Evolutionary conservation across 2,888 invertebrate genomes (phyloP).

Genomic region (Chrysina gloriosa): DNA sequence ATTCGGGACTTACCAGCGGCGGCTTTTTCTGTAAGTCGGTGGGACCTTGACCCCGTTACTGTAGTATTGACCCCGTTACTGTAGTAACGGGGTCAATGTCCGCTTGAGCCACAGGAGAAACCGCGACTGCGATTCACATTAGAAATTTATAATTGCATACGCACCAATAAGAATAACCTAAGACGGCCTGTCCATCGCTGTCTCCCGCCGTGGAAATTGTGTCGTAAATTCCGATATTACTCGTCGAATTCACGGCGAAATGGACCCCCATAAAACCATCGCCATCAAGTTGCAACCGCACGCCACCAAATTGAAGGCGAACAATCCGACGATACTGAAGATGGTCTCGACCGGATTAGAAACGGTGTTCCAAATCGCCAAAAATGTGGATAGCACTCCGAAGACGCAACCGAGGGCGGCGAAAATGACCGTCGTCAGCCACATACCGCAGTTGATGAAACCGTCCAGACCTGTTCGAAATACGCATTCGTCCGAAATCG

Average conservation of each 20-base stretch:
- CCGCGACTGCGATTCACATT: too few relatives aligned
- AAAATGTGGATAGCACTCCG: slow-evolving; percentile 64
- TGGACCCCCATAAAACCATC: slow-evolving; percentile 63
- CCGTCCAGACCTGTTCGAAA: background rate
- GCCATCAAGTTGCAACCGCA: slow-evolving; percentile 55
- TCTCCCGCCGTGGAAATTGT: slow-evolving; percentile 57
- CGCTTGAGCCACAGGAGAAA: too few relatives aligned
- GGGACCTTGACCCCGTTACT: too few relatives aligned
- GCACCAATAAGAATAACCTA: slow-evolving; percentile 67
- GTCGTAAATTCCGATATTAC: slow-evolving; percentile 62
- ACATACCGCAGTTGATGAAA: slow-evolving; percentile 65
- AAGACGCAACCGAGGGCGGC: slow-evolving; percentile 67
- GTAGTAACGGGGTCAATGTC: too few relatives aligned
- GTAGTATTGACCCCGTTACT: too few relatives aligned
- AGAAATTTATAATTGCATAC: too few relatives aligned
- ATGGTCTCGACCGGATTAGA: slow-evolving; percentile 71
- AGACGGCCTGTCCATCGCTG: slow-evolving; percentile 57
- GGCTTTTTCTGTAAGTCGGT: too few relatives aligned
- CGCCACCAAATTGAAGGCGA: slow-evolving; percentile 71
- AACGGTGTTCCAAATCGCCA: slow-evolving; percentile 71
- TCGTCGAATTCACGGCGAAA: slow-evolving; percentile 56
- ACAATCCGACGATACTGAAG: slow-evolving; percentile 71
- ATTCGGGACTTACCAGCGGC: too few relatives aligned
- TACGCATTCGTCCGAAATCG: background rate
- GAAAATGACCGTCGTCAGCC: slow-evolving; percentile 70